Evolutionary conservation across 37 sponge, comb jelly and placozoan species (phyloP), one percentile per base, ranked within the genome.

Genomic region (Oscarella lobularis): DNA sequence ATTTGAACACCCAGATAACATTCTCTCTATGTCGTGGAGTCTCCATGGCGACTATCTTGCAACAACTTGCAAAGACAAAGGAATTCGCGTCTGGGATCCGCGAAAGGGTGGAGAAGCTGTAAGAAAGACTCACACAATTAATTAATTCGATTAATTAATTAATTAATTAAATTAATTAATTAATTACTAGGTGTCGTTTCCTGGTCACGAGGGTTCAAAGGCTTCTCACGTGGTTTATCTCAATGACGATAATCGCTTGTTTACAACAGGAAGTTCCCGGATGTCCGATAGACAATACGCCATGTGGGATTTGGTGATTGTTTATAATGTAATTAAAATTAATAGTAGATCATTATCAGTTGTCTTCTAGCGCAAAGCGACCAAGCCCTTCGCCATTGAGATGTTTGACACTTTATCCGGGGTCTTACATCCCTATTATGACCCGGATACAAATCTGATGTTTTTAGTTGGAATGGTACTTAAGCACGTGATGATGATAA

Each of bases 41-140:
- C 80, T 75, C 68, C 66, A 92, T 67, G 98, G 98, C 4, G 75
- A 73, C 0, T 71, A 36, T 20, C 77, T 96, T 9, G 93, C 90
- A 34, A 79, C 98, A n/a, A 79, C 98, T 2, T 86, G 90, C 77
- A 96, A 96, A 72, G 98, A 96, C 80, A 96, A 96, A 81, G 87
- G 87, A 60, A 35, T 96, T 9, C 39, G 90, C 20, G 74, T 91
- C 20, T 41, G 87, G 9, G 84, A 92, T 73, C 78, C 90, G 1
- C n/a, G n/a, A n/a, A 71, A 87, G n/a, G n/a, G n/a, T n/a, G n/a
- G n/a, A n/a, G n/a, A n/a, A n/a, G n/a, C n/a, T n/a, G n/a, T n/a
- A n/a, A n/a, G n/a, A n/a, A n/a, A n/a, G n/a, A n/a, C n/a, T n/a
- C n/a, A n/a, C n/a, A n/a, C n/a, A n/a, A n/a, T n/a, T n/a, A n/a